Evolutionary conservation across 2,113 vertebrate genomes (phyloP).

Genomic region (Zosterops borbonicus): DNA sequence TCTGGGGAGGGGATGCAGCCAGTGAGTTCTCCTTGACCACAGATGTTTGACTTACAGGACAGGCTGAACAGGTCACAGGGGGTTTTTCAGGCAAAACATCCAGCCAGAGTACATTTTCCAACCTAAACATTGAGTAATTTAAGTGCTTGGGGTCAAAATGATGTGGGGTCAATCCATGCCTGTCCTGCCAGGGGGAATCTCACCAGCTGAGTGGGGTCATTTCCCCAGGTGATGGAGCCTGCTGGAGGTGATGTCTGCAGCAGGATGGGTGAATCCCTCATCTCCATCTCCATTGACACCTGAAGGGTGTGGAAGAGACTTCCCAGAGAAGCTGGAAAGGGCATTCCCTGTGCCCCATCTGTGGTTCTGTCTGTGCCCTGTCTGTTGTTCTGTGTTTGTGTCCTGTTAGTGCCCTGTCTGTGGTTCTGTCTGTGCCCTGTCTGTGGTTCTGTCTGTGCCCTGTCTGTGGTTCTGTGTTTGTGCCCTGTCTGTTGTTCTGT

Average conservation of each 20-base stretch:
- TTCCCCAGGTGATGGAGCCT: not conserved
- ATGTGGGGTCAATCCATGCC: not conserved
- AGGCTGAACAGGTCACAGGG: not conserved
- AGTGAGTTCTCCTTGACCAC: rapidly evolving
- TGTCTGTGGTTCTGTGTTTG: too few relatives aligned
- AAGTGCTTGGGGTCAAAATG: rapidly evolving
- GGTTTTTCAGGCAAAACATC: not conserved
- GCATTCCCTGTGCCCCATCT: too few relatives aligned
- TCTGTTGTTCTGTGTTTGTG: not conserved
- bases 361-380: too few relatives aligned
- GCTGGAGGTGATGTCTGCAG: not conserved
- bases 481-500: too few relatives aligned
- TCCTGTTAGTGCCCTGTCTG: not conserved
- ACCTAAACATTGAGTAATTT: rapidly evolving
- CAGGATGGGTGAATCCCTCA: not conserved
- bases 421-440: too few relatives aligned
- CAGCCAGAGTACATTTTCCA: not conserved
- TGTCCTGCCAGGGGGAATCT: rapidly evolving
- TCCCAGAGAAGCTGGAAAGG: not conserved
- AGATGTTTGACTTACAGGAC: not conserved
- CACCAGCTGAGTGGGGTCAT: rapidly evolving
- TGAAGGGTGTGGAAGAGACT: not conserved
- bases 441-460: too few relatives aligned
- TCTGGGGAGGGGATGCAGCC: not conserved
- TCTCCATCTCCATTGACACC: not conserved